Evolutionary conservation across 2,113 vertebrate genomes (phyloP), one percentile per base, ranked within the genome.

Genomic region (Scytalopus superciliaris): DNA sequence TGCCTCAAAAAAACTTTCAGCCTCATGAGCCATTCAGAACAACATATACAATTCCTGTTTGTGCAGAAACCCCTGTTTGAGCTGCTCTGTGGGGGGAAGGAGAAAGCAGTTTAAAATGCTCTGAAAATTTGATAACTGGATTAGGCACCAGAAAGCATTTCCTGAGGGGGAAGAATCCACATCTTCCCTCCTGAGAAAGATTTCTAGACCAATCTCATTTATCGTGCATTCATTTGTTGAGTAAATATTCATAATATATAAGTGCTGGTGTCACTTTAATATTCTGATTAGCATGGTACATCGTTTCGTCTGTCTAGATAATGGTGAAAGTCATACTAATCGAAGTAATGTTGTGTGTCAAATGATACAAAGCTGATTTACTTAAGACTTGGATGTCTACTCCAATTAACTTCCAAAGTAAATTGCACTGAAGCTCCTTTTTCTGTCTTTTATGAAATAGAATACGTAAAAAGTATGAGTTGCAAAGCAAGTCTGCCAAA

Each of bases 191-290:
- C 35, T 45, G 47, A 77, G 68, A n/a, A 83, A 84, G 50, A 91
- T 60, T 92, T 92, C 92, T 68, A 81, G 76, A 59, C 52, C 64
- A 31, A 70, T 92, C 68, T 94, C 60, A 77, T 92, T 93, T 87
- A 88, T 94, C 79, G 53, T 90, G 92, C 79, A 84, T 90, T 87
- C 88, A 74, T 93, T 94, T 95, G 76, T 88, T 97, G 78, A 95
- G 94, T 95, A 96, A 97, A 96, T 96, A 95, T 94, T 94, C 91
- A 94, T 96, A 92, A 89, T 90, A 94, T 92, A 87, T 89, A 94
- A 95, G 68, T 56, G 80, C 69, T 87, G 22, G 93, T 92, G 88
- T 90, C 85, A 90, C 88, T 97, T 95, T 92, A 96, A 96, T 95
- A 93, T 95, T 83, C 88, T 84, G 88, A 92, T 96, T 95, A 94